A percentile compares a stretch with the other conserved stretches of the same genome.
These are phyloP conservation scores for Corbicula japonica DNA, from an alignment of 2,888 invertebrate species.

Conservation along the genomic window DNA sequence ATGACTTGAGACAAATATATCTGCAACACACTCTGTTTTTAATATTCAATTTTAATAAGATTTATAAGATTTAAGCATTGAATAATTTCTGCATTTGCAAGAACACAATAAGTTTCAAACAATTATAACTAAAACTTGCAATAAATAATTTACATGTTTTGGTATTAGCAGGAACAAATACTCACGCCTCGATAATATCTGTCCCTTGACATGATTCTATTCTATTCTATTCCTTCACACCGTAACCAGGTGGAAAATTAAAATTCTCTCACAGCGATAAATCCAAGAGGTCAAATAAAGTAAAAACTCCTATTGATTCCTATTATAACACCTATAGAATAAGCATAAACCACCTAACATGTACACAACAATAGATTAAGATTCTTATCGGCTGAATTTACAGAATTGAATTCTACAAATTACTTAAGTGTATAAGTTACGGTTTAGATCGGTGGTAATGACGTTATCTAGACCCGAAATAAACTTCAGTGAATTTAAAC, in stretches of 20 bases:
- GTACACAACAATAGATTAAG: constrained; percentile 50
- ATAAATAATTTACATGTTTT: not conserved
- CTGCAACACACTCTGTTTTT: too few relatives aligned
- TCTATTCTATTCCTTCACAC: constrained; percentile 32
- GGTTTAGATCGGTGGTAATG: constrained; percentile 7
- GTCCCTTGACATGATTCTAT: constrained; percentile 46
- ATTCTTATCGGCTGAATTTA: constrained; percentile 46
- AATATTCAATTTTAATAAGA: too few relatives aligned
- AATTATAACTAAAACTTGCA: constrained; percentile 15
- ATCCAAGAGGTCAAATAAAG: constrained; percentile 35
- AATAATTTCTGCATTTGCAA: too few relatives aligned
- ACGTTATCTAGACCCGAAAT: constrained; percentile 1
- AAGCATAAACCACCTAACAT: constrained; percentile 37
- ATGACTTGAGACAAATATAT: too few relatives aligned
- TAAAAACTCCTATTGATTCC: constrained; percentile 51
- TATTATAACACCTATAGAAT: constrained; percentile 42
- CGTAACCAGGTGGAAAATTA: constrained; percentile 24
- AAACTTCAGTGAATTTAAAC: too few relatives aligned
- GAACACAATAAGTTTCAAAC: not conserved
- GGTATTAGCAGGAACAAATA: too few relatives aligned
- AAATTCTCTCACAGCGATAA: not conserved
- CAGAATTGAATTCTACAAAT: constrained; percentile 39
- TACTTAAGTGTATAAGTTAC: constrained; percentile 1
- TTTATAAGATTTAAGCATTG: too few relatives aligned
- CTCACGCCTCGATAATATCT: constrained; percentile 51